A percentile compares a stretch with the other conserved stretches of the same genome.
Conservation (phyloP, 2,888 invertebrate genomes). For the Nebria brevicollis region DNA sequence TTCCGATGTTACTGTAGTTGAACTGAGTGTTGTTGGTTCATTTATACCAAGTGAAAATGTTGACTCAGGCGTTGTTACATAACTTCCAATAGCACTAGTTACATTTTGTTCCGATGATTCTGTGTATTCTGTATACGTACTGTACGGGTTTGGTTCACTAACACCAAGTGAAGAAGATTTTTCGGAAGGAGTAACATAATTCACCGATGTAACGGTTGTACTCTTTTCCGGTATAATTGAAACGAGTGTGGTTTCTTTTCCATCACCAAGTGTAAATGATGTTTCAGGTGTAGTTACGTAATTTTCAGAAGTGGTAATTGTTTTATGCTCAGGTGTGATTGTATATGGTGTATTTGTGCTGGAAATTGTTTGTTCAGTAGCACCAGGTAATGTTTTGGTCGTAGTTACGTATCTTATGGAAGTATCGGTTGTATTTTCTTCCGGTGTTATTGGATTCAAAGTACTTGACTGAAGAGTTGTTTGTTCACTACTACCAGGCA, state of each 20-base stretch:
- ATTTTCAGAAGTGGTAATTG: no score
- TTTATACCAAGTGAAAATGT: background rate
- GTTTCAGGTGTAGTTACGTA: no score
- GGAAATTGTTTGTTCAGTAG: background rate
- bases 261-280: no score
- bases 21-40: background rate
- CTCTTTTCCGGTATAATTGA: background rate
- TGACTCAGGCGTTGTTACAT: no score
- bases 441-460: slow-evolving; percentile 6
- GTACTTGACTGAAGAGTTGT: background rate
- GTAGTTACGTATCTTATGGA: background rate
- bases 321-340: background rate
- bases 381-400: background rate
- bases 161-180: background rate
- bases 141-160: no score
- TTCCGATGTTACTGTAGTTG: background rate
- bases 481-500: background rate
- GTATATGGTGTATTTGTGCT: no score
- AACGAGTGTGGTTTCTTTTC: background rate
- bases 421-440: background rate
- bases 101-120: no score
- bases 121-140: no score
- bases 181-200: slow-evolving; percentile 16
- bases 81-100: no score
- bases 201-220: no score